Base-by-base conservation (phyloP, 2,797 vertebrate genomes). In the Ctenopoma multispine region DNA sequence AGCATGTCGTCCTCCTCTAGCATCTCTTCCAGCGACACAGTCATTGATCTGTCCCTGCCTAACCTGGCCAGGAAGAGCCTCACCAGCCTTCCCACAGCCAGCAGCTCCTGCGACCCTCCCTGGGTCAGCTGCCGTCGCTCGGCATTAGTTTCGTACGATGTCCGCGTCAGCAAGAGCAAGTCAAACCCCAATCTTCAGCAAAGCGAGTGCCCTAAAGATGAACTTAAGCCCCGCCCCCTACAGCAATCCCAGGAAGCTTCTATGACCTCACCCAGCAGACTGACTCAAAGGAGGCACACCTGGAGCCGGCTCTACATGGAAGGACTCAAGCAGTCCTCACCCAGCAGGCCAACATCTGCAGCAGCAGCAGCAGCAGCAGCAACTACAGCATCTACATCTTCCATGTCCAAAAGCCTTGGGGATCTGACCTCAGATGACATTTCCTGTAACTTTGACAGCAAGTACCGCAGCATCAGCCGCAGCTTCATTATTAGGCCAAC, bases 341-440 rank as follows among this genome's bases (percentile, higher is more conserved):
- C 69, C 48, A 92, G 78, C 66, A 94, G 80, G 81, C 44, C 87
- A 13, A 79, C 90, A 36, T 38, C 75, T 0, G 17, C 67, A 0
- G n/a, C 81, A 18, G 24, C 53, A 48, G 9, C 72, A 41, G 75
- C 74, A 0, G 81, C 34, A 14, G 72, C 90, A n/a, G n/a, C n/a
- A n/a, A n/a, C 31, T 34, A 34, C 31, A 34, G 81, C 34, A 14
- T 71, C 90, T 1, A 66, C 66, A 63, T 80, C 89, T 51, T 81
- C 93, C 46, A 97, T 98, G 90, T 99, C 97, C 79, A 99, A 99
- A 87, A 99, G 97, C 84, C 94, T 98, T 0, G 97, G 97, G 1
- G 97, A 99, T 81, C 94, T 98, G 57, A 99, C 97, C 0, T 98
- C 97, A 0, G 98, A 98, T 0, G 97, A 99, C 77, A 97, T 98